Evolutionary conservation across 2,113 vertebrate species (phyloP), one percentile per base, ranked within the genome.

Genomic region (Pionites leucogaster): DNA sequence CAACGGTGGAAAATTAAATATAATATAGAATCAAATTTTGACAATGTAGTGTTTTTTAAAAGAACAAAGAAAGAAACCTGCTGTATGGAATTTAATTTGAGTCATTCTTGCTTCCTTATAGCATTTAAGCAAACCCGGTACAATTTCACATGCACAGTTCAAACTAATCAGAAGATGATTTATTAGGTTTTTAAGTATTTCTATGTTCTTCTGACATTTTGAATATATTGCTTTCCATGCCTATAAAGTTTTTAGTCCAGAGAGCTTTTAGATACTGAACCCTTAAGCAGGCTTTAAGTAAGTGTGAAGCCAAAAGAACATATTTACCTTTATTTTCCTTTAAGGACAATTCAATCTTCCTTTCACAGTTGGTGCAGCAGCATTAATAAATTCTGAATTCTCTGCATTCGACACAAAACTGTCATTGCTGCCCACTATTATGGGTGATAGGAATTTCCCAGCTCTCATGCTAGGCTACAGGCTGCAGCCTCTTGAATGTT

Each of bases 301-400:
- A 92, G 80, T 46, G 76, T 94, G 81, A 82, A 95, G 25, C 59
- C 72, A 78, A 25, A 94, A 91, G 92, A 89, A 78, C 27, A 11
- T 67, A 89, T 95, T 95, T 95, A 95, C 70, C 89, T 92, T 95
- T 64, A 72, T 92, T 97, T 97, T 93, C 71, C 92, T 97, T 86
- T 85, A 93, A 95, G 90, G 59, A 92, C 92, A 91, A 82, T 75
- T 90, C 90, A 67, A 4, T 95, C 90, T 97, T 67, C 57, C 57
- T 89, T 70, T 80, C 67, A 57, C 20, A 67, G 57, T 29, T 88
- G 69, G 50, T 85, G 62, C 49, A 59, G 28, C 47, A 82, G 47
- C 50, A 82, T 57, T 59, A 81, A 74, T 85, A 83, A 80, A 55
- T 93, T 83, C 59, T 53, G 35, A 82, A 42, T 35, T 86, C 35